Evolutionary conservation across 2,888 invertebrate genomes (phyloP).

Genomic region (Patella pellucida): DNA sequence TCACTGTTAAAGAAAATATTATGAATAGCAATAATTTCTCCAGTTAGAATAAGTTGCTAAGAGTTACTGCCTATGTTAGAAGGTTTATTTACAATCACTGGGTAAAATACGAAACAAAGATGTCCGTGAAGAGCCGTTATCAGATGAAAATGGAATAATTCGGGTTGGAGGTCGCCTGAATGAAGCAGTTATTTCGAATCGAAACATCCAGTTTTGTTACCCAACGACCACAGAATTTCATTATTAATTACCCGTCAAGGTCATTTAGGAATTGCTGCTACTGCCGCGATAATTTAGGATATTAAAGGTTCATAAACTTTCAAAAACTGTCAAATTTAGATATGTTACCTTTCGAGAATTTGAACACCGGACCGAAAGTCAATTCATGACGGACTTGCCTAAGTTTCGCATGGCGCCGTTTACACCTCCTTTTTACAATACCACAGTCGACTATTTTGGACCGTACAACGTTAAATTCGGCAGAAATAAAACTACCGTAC

Average conservation of each 20-base stretch:
- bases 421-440: too few relatives aligned
- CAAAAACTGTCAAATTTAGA: too few relatives aligned
- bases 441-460: too few relatives aligned
- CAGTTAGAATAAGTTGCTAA: not conserved
- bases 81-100: not conserved
- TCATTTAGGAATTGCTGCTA: conserved; percentile 6
- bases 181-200: not conserved
- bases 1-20: not conserved
- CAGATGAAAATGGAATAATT: conserved; percentile 6
- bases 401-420: too few relatives aligned
- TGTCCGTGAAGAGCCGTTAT: not conserved
- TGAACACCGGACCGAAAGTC: too few relatives aligned
- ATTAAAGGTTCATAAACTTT: not conserved
- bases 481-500: too few relatives aligned
- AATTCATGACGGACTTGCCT: too few relatives aligned
- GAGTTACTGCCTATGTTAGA: not conserved
- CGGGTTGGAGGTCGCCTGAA: conserved; percentile 1
- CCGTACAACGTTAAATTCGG: too few relatives aligned
- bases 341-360: too few relatives aligned
- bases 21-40: not conserved
- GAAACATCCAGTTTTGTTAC: not conserved
- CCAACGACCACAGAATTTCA: not conserved
- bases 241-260: not conserved
- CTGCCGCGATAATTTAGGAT: not conserved
- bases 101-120: not conserved